Evolutionary conservation across 2,888 invertebrate species (phyloP).

Genomic region (Tenthredo livida): DNA sequence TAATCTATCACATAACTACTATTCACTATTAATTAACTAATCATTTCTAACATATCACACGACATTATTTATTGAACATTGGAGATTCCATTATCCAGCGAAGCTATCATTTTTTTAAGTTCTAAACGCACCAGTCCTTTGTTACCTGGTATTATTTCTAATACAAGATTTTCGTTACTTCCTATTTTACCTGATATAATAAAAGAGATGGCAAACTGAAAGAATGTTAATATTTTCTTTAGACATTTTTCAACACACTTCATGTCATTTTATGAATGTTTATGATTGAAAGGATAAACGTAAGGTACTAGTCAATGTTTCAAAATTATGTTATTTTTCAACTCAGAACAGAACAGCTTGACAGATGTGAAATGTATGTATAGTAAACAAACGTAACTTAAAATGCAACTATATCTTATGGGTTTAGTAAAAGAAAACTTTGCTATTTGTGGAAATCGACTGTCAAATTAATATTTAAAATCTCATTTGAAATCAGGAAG

Average conservation of each 20-base stretch:
- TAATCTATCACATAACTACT: slow-evolving; percentile 30
- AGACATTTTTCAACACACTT: slow-evolving; percentile 14
- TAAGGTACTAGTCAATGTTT: slow-evolving; percentile 34
- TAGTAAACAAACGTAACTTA: not conserved
- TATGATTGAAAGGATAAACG: slow-evolving; percentile 1
- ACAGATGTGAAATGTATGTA: slow-evolving; percentile 21
- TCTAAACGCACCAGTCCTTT: slow-evolving; percentile 8
- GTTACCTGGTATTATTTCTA: not conserved
- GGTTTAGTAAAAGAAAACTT: not conserved
- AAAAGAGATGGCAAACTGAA: slow-evolving; percentile 14
- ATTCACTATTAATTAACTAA: slow-evolving; percentile 27
- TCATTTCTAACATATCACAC: slow-evolving; percentile 33
- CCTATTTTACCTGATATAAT: not conserved
- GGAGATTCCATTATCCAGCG: slow-evolving; percentile 48
- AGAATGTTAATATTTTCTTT: not conserved
- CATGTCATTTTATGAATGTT: slow-evolving; percentile 32
- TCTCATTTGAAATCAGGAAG: slow-evolving; percentile 5
- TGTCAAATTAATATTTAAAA: not conserved
- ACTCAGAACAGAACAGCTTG: not conserved
- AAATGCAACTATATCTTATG: not conserved
- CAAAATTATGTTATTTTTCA: slow-evolving; percentile 24
- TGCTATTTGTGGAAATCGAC: not conserved
- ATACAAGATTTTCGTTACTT: slow-evolving; percentile 22
- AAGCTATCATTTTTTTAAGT: slow-evolving; percentile 34
- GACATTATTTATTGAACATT: slow-evolving; percentile 41